phyloP scores from a whole-genome alignment of 2,888 invertebrate species.

The Odiellus spinosus region DNA sequence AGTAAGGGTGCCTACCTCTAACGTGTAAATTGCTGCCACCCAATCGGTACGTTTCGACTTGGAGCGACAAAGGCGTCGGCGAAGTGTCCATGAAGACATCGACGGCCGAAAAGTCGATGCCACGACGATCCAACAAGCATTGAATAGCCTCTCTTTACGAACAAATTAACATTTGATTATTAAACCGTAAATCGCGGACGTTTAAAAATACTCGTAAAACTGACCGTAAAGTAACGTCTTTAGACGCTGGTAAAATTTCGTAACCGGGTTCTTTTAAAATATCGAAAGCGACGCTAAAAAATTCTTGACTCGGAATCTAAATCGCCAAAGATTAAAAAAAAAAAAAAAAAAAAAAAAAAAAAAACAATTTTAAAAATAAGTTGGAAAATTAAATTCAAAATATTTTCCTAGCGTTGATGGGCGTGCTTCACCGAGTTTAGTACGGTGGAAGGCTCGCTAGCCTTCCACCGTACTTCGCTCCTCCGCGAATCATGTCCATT shows the following conservation, averaged over 20 bases:
- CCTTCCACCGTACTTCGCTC: too few relatives aligned
- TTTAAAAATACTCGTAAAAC: too few relatives aligned
- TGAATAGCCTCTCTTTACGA: slow-evolving; percentile 43
- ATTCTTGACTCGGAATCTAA: slow-evolving; percentile 47
- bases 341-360: not conserved
- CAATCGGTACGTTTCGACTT: slow-evolving; percentile 44
- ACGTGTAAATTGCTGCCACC: slow-evolving; percentile 49
- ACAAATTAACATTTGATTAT: too few relatives aligned
- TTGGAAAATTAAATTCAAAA: too few relatives aligned
- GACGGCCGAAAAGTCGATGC: slow-evolving; percentile 43
- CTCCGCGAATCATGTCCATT: too few relatives aligned
- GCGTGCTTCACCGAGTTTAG: too few relatives aligned
- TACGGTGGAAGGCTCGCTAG: too few relatives aligned
- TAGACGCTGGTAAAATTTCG: slow-evolving; percentile 48
- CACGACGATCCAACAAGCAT: slow-evolving; percentile 46
- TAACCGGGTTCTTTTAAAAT: slow-evolving; percentile 30
- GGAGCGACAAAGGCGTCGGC: slow-evolving; percentile 43
- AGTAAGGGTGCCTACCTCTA: slow-evolving; percentile 36
- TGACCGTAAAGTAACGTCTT: slow-evolving; percentile 49
- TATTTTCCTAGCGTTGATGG: too few relatives aligned
- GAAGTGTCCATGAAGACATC: slow-evolving; percentile 48
- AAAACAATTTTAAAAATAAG: too few relatives aligned
- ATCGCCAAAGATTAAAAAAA: too few relatives aligned
- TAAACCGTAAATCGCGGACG: too few relatives aligned
- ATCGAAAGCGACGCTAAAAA: slow-evolving; percentile 53